Conservation (phyloP, 2,888 invertebrate species). For the Chrysomela aeneicollis region DNA sequence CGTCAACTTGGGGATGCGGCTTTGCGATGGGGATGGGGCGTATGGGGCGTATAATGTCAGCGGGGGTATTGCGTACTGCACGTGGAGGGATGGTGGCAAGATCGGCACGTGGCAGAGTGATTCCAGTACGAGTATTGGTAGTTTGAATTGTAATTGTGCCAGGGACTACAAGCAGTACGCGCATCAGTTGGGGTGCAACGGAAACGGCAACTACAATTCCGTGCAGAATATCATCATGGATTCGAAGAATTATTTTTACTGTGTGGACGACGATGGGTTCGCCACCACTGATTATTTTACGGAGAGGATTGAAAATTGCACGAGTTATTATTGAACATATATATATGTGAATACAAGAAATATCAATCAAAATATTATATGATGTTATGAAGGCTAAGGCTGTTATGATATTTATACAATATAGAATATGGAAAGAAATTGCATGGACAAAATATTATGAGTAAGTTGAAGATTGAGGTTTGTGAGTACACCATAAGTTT, state of each 20-base stretch:
- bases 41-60: constrained; percentile 67
- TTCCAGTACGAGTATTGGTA: constrained; percentile 53
- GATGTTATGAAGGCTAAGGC: too few species aligned
- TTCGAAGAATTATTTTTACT: constrained; percentile 63
- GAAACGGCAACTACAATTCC: constrained; percentile 68
- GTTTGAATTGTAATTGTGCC: constrained; percentile 71
- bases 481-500: too few species aligned
- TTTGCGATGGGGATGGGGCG: constrained; percentile 74
- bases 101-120: constrained; percentile 65
- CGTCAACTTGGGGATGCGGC: constrained; percentile 63
- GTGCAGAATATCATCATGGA: constrained; percentile 58
- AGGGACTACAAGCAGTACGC: constrained; percentile 66
- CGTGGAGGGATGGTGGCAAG: constrained; percentile 67
- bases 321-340: background rate
- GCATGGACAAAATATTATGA: too few species aligned
- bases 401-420: too few species aligned
- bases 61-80: constrained; percentile 67
- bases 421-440: too few species aligned
- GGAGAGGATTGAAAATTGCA: constrained; percentile 14
- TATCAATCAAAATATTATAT: too few species aligned
- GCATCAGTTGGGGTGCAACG: constrained; percentile 63
- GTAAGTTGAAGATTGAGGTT: too few species aligned
- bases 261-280: constrained; percentile 71
- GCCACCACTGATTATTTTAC: constrained; percentile 46
- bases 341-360: too few species aligned